A percentile compares a stretch with the other conserved stretches of the same genome.
phyloP scores from a whole-genome alignment of 1,140 invertebrate genomes.

The Homarus americanus region DNA sequence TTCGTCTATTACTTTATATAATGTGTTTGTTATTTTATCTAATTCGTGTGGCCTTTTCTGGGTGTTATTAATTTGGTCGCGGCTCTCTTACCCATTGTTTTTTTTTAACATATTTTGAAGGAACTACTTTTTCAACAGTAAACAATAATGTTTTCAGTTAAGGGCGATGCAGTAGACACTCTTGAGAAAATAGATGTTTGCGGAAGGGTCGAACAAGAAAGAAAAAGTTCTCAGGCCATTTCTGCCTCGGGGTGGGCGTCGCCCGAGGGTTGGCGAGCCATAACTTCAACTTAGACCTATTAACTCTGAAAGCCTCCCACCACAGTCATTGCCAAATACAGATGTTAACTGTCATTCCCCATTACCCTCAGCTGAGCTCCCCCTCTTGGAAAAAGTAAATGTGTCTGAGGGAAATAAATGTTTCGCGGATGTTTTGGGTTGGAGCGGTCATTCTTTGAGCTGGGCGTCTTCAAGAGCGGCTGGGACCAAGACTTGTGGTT shows the following conservation, averaged over 20 bases:
- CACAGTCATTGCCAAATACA: conserved; percentile 72
- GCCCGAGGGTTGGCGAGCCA: conserved; percentile 38
- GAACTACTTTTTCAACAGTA: too few relatives aligned
- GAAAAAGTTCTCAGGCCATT: background rate
- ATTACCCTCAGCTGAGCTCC: conserved; percentile 57
- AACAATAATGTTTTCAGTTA: too few relatives aligned
- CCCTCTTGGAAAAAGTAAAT: conserved; percentile 66
- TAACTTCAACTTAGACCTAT: conserved; percentile 63
- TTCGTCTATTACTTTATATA: background rate
- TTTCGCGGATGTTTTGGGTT: conserved; percentile 67
- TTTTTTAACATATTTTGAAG: too few relatives aligned
- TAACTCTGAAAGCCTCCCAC: conserved; percentile 71
- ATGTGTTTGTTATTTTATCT: background rate
- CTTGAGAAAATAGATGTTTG: background rate
- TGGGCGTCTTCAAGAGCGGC: background rate
- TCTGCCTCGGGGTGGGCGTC: background rate
- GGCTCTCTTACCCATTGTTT: too few relatives aligned
- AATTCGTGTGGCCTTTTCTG: background rate
- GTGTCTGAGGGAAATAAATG: conserved; percentile 67
- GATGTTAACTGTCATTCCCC: conserved; percentile 73
- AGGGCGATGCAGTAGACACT: too few relatives aligned
- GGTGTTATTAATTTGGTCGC: too few relatives aligned
- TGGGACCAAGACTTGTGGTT: conserved; percentile 17
- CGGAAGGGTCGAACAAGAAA: background rate
- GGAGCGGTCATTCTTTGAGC: conserved; percentile 37